A percentile compares a stretch with the other conserved stretches of the same genome.
phyloP scores from a whole-genome alignment of 2,888 invertebrate species.

The Acleris literana region DNA sequence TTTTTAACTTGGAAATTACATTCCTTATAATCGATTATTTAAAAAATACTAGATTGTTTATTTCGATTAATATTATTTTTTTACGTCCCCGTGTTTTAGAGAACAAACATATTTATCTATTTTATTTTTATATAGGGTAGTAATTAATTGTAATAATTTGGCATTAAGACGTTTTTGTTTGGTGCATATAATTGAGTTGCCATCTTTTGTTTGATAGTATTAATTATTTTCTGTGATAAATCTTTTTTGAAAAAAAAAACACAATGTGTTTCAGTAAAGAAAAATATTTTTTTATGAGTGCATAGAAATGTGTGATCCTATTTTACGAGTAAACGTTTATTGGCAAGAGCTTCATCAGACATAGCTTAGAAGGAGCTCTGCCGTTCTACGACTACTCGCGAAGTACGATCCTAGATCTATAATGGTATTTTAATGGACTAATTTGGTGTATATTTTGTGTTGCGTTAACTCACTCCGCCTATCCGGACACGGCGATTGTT shows the following conservation, averaged over 20 bases:
- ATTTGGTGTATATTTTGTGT: constrained; percentile 24
- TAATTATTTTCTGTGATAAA: constrained; percentile 82
- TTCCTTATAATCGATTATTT: constrained; percentile 36
- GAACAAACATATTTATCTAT: constrained; percentile 33
- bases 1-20: constrained; percentile 35
- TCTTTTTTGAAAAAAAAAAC: constrained; percentile 45
- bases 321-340: constrained; percentile 15
- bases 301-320: constrained; percentile 14
- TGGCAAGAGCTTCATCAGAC: neutral
- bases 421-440: constrained; percentile 1
- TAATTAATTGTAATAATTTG: constrained; percentile 23
- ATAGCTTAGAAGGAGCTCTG: neutral
- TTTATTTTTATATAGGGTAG: constrained; percentile 23
- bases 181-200: constrained; percentile 76
- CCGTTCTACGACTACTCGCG: constrained; percentile 9
- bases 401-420: constrained; percentile 1
- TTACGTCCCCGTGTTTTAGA: constrained; percentile 18
- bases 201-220: constrained; percentile 75
- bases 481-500: constrained; percentile 70
- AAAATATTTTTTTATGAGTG: constrained; percentile 15
- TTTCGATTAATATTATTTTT: constrained; percentile 27
- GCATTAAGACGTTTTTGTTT: constrained; percentile 35
- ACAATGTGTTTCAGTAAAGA: constrained; percentile 25
- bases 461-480: constrained; percentile 69
- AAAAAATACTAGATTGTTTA: constrained; percentile 27